Evolutionary conservation across 2,797 vertebrate species (phyloP).

Genomic region (Falco biarmicus): DNA sequence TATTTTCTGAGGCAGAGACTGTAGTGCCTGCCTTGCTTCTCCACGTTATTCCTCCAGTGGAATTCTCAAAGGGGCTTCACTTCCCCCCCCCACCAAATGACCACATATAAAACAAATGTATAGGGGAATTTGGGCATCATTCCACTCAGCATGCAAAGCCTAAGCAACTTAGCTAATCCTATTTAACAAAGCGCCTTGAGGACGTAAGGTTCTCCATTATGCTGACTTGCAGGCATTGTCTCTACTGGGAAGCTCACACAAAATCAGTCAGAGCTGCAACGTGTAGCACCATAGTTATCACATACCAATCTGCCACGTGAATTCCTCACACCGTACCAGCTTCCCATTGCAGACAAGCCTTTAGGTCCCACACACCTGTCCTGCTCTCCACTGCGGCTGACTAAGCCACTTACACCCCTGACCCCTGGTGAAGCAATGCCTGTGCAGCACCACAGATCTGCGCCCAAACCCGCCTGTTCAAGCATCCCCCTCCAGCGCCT

Average conservation of each 20-base stretch:
- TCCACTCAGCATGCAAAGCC: background rate
- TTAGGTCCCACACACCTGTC: background rate
- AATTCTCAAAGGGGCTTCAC: background rate
- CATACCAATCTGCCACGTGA: accelerated
- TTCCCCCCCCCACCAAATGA: background rate
- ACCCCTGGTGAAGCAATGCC: accelerated
- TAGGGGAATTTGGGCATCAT: background rate
- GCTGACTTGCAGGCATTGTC: background rate
- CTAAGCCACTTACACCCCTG: background rate
- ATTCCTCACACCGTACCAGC: accelerated
- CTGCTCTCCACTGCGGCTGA: background rate
- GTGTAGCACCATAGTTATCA: accelerated
- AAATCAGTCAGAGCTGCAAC: background rate
- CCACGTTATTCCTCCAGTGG: accelerated
- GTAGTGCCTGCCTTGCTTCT: background rate
- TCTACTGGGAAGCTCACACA: background rate
- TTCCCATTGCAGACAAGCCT: background rate
- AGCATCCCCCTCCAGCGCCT: accelerated
- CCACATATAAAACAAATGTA: accelerated
- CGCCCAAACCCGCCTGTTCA: background rate
- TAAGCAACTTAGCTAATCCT: background rate
- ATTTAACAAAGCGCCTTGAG: background rate
- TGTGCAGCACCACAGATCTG: accelerated
- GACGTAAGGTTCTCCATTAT: background rate
- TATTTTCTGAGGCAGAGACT: background rate